Conservation (phyloP, 2,888 invertebrate genomes). For the Pardosa pseudoannulata region DNA sequence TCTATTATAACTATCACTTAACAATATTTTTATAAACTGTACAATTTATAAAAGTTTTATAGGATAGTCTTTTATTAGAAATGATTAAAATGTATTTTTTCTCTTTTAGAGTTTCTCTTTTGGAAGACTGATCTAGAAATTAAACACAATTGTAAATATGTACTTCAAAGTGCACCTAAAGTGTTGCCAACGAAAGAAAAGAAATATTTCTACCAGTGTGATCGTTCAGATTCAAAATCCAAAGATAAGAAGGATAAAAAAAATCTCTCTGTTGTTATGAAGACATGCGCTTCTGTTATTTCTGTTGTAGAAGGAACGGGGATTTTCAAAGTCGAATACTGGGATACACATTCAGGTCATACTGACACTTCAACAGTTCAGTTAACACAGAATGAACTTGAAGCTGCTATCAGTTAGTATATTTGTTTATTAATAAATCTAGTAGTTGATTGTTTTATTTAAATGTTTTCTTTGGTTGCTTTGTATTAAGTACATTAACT, state of each 20-base stretch:
- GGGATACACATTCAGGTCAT: conserved; percentile 55
- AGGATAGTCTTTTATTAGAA: too few relatives aligned
- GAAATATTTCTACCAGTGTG: conserved; percentile 49
- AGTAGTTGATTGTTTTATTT: too few relatives aligned
- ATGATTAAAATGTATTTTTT: too few relatives aligned
- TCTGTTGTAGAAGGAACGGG: conserved; percentile 32
- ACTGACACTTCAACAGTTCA: neutral
- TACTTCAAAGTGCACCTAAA: conserved; percentile 22
- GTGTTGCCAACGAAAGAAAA: conserved; percentile 28
- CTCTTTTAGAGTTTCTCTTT: conserved; percentile 38
- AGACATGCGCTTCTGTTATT: conserved; percentile 43
- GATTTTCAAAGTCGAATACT: conserved; percentile 50
- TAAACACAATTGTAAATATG: conserved; percentile 40
- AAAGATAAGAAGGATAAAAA: conserved; percentile 22
- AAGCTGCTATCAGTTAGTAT: conserved; percentile 46
- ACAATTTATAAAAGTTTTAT: too few relatives aligned
- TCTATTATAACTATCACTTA: too few relatives aligned
- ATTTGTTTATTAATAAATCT: neutral
- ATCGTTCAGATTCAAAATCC: conserved; percentile 16
- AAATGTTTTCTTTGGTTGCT: too few relatives aligned
- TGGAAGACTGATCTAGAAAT: conserved; percentile 57
- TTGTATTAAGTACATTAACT: too few relatives aligned
- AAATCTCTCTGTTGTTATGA: conserved; percentile 11
- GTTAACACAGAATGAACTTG: conserved; percentile 17
- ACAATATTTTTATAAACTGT: too few relatives aligned